Conservation (phyloP, 2,888 invertebrate species). For the Cyrtodaria siliqua region DNA sequence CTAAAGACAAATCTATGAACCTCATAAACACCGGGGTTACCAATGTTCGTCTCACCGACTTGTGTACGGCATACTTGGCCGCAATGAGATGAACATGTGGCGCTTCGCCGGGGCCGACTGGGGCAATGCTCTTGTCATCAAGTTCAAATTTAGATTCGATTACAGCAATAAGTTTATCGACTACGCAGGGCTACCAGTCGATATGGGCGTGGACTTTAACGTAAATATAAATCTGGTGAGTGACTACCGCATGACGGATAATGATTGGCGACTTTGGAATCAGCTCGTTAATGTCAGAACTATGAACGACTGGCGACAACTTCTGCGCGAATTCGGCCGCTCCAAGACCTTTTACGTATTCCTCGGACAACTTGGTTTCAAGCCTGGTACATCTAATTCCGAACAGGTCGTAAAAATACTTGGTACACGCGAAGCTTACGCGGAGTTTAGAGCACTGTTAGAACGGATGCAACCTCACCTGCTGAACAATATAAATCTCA, state of each 20-base stretch:
- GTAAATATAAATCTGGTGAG: constrained; percentile 50
- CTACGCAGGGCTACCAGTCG: constrained; percentile 65
- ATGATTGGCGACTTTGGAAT: constrained; percentile 60
- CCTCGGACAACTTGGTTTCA: constrained; percentile 66
- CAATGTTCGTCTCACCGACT: constrained; percentile 64
- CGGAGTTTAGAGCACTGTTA: constrained; percentile 51
- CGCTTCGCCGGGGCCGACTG: constrained; percentile 68
- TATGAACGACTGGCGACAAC: constrained; percentile 47
- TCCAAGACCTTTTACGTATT: constrained; percentile 67
- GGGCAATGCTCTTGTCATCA: constrained; percentile 64
- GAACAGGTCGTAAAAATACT: constrained; percentile 66
- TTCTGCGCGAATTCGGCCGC: constrained; percentile 64
- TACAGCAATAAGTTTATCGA: constrained; percentile 57
- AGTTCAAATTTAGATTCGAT: constrained; percentile 56
- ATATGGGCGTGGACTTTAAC: constrained; percentile 50
- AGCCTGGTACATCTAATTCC: constrained; percentile 65
- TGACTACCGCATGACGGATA: constrained; percentile 55
- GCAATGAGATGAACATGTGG: constrained; percentile 70
- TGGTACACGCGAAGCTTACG: constrained; percentile 64
- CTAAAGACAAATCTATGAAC: constrained; percentile 69
- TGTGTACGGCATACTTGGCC: constrained; percentile 73
- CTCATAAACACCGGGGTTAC: constrained; percentile 63
- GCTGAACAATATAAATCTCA: constrained; percentile 22
- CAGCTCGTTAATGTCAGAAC: constrained; percentile 41
- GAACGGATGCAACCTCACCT: constrained; percentile 45